Evolutionary conservation across 2,888 invertebrate species (phyloP).

Genomic region (Bedellia somnulentella): DNA sequence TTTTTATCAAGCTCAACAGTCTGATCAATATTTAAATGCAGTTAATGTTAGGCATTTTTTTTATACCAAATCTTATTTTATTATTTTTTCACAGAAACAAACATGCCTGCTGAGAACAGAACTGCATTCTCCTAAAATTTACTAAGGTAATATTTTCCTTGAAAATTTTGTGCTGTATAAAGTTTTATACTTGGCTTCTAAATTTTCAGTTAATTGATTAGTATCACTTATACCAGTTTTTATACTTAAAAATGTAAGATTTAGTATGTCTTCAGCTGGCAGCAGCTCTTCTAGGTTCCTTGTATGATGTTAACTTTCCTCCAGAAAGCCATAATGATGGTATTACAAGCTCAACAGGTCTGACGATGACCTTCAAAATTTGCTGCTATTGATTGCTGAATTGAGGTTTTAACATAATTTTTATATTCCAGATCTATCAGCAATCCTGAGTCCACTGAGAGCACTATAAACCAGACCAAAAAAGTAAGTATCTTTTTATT

Average conservation of each 20-base stretch:
- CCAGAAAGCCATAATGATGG: slow-evolving; percentile 13
- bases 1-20: no score
- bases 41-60: no score
- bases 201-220: no score
- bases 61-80: no score
- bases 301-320: slow-evolving; percentile 13
- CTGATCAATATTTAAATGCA: no score
- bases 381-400: no score
- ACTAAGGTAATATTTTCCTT: background rate
- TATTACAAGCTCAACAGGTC: slow-evolving; percentile 14
- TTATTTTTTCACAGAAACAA: no score
- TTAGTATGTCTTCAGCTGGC: background rate
- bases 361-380: slow-evolving; percentile 7
- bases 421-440: background rate
- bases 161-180: background rate
- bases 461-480: background rate
- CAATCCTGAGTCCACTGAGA: background rate
- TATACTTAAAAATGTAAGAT: no score
- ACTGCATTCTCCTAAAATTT: no score
- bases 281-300: no score
- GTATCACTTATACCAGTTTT: no score
- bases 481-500: background rate
- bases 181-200: background rate
- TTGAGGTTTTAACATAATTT: background rate
- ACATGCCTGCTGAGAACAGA: no score